Evolutionary conservation across 37 sponge, comb jelly and placozoan species (phyloP).

Genomic region (Chondrilla cf. caribensis): DNA sequence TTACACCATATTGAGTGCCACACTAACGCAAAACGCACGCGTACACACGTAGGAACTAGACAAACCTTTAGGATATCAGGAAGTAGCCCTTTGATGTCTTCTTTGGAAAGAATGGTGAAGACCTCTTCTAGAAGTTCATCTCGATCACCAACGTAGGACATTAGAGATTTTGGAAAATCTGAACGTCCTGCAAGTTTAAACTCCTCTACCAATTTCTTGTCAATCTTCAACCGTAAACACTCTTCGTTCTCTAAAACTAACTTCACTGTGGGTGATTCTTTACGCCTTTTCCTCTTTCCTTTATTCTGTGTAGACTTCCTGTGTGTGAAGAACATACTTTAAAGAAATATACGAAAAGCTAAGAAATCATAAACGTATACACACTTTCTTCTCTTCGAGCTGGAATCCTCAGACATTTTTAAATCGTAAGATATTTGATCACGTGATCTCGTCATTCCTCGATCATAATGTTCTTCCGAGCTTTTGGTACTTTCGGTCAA

Average conservation of each 20-base stretch:
- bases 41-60: too few relatives aligned
- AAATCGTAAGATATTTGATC: too few relatives aligned
- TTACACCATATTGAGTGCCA: too few relatives aligned
- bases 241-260: neutral
- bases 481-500: too few relatives aligned
- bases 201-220: neutral
- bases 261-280: neutral
- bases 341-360: too few relatives aligned
- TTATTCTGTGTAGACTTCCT: neutral
- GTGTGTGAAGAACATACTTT: too few relatives aligned
- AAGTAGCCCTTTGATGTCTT: slow-evolving; percentile 60
- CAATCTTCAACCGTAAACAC: neutral
- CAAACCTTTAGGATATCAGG: slow-evolving; percentile 73
- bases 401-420: too few relatives aligned
- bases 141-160: slow-evolving; percentile 33
- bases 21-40: too few relatives aligned
- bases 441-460: too few relatives aligned
- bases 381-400: too few relatives aligned
- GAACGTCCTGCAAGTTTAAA: neutral
- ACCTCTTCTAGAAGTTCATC: slow-evolving; percentile 55
- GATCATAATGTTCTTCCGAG: too few relatives aligned
- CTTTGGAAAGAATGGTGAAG: slow-evolving; percentile 54
- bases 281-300: neutral
- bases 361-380: too few relatives aligned
- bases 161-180: slow-evolving; percentile 42